Evolutionary conservation across 2,113 vertebrate genomes (phyloP).

Genomic region (Dendropsophus ebraccatus): DNA sequence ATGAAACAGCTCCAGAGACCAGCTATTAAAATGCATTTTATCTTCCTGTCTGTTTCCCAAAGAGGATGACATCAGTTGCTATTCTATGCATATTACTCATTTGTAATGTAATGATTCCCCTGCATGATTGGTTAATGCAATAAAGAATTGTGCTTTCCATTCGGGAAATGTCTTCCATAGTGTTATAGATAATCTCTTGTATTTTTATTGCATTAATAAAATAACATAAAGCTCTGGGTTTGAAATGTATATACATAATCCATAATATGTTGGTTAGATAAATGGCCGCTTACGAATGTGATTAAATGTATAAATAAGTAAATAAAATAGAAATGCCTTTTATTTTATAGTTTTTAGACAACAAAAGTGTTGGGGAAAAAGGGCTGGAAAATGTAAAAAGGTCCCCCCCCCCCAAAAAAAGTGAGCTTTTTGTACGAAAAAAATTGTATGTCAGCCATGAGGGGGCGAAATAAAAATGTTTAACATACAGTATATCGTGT

Average conservation of each 20-base stretch:
- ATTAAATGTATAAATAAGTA: background rate
- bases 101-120: constrained; percentile 25
- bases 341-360: background rate
- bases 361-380: too few relatives aligned
- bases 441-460: too few relatives aligned
- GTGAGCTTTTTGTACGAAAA: too few relatives aligned
- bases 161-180: background rate
- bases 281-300: background rate
- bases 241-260: background rate
- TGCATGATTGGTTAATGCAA: constrained; percentile 12
- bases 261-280: background rate
- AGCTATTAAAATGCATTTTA: constrained; percentile 28
- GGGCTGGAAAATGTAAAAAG: too few relatives aligned
- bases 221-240: background rate
- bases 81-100: constrained; percentile 40
- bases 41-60: constrained; percentile 9
- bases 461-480: too few relatives aligned
- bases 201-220: constrained; percentile 4
- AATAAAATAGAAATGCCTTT: background rate
- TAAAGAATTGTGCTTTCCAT: constrained; percentile 4
- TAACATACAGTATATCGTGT: too few relatives aligned
- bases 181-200: constrained; percentile 12
- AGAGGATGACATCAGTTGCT: constrained; percentile 47
- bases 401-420: too few relatives aligned
- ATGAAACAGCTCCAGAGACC: background rate